Base-by-base conservation (phyloP, 2,113 vertebrate genomes). In the Cyanistes caeruleus region DNA sequence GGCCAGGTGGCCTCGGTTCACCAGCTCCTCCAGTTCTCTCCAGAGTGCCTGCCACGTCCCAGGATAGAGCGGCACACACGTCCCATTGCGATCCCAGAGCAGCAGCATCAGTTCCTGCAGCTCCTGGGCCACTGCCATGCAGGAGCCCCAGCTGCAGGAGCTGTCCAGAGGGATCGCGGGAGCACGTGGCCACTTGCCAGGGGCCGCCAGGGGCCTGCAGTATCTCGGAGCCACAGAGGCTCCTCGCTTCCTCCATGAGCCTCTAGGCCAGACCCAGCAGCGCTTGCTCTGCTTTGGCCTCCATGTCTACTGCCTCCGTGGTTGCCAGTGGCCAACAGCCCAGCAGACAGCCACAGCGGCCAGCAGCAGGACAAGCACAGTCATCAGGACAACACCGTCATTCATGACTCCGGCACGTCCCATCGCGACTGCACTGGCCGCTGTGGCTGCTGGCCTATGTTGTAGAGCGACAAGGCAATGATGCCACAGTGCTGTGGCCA, bases 61-160 rank as follows among this genome's bases (percentile, higher is more conserved):
- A 3, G 27, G 2, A 13, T 46, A 65, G 9, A 65, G 77, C 12
- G 27, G 62, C 20, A 13, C 39, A 2, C 1, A 1, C 7, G 15
- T 46, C 41, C 77, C 51, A 7, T 15, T 24, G 21, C 16, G 4
- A 39, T 10, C 27, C 49, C 76, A 55, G 15, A 56, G 41, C 33
- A 24, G 8, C 10, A 20, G 7, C 33, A 35, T 30, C 39, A 55
- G 49, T 4, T 30, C 11, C 76, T 44, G 39, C 33, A 79, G 39
- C 39, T 79, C 31, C 12, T 7, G 25, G 60, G 49, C 76, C 60
- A 3, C 49, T 19, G 37, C 39, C 60, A 35, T 3, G 9, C 49
- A 35, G 76, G 31, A 49, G 19, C 27, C 4, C 9, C 73, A 39
- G 56, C 60, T 18, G 49, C 76, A 64, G 48, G 19, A 20, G 15